Evolutionary conservation across 1,140 invertebrate genomes (phyloP).

Genomic region (Pygmarrhopalites habei): DNA sequence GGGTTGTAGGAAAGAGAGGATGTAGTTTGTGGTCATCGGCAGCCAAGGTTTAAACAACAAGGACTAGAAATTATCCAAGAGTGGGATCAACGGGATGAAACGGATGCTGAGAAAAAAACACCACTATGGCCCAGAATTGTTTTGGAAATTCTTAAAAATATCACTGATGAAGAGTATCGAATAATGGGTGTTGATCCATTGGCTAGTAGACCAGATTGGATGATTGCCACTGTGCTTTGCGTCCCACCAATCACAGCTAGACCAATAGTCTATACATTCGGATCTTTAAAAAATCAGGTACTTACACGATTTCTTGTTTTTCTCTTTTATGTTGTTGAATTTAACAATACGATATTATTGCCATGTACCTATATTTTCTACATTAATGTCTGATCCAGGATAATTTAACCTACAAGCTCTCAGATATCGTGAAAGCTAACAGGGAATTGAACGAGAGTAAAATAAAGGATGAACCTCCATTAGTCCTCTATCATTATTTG

Average conservation of each 20-base stretch:
- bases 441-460: constrained; percentile 95
- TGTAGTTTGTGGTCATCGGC: constrained; percentile 96
- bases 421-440: constrained; percentile 98
- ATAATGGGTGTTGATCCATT: constrained; percentile 93
- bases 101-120: constrained; percentile 94
- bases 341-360: too few relatives aligned
- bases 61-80: constrained; percentile 91
- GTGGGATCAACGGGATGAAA: constrained; percentile 98
- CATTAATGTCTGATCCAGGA: background rate
- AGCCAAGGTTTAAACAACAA: constrained; percentile 79
- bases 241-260: constrained; percentile 87
- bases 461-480: constrained; percentile 88
- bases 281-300: constrained; percentile 87
- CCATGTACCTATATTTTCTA: too few relatives aligned
- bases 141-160: constrained; percentile 30
- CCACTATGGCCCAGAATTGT: constrained; percentile 77
- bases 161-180: constrained; percentile 83
- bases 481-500: constrained; percentile 93
- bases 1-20: constrained; percentile 87
- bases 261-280: constrained; percentile 98
- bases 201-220: constrained; percentile 97
- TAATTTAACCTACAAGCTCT: constrained; percentile 96
- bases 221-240: constrained; percentile 94
- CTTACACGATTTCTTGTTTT: too few relatives aligned
- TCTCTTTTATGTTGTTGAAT: too few relatives aligned